These are phyloP conservation scores for Acanthacorydalis orientalis DNA, from an alignment of 2,888 invertebrate genomes.

Conservation along the genomic window DNA sequence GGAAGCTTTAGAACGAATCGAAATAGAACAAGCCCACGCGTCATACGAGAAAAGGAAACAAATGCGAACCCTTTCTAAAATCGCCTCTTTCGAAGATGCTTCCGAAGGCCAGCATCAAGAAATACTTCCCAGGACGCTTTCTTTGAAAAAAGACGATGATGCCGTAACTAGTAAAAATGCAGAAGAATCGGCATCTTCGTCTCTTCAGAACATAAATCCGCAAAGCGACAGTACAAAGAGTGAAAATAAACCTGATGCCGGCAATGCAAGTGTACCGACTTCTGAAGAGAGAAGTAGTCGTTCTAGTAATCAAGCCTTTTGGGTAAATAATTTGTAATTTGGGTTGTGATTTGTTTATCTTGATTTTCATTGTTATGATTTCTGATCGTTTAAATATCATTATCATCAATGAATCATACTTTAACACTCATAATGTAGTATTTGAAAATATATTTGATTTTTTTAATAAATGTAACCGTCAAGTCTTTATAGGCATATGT, in stretches of 20 bases:
- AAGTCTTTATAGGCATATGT: too few species aligned
- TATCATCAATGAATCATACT: too few species aligned
- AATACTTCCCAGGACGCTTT: slow-evolving; percentile 10
- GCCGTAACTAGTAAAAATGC: background rate
- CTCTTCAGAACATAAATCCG: background rate
- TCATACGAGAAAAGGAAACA: slow-evolving; percentile 1
- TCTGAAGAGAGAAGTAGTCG: background rate
- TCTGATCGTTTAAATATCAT: too few species aligned
- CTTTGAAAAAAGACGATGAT: slow-evolving; percentile 2
- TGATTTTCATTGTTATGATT: background rate
- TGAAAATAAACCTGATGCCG: background rate
- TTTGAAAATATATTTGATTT: too few species aligned
- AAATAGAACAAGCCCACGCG: slow-evolving; percentile 2
- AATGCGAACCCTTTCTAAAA: slow-evolving; percentile 14
- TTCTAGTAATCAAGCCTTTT: background rate
- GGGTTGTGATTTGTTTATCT: background rate
- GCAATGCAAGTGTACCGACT: background rate
- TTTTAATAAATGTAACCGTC: too few species aligned
- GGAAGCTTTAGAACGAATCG: background rate
- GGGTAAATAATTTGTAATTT: slow-evolving; percentile 1
- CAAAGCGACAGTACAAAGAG: background rate
- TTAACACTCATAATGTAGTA: too few species aligned
- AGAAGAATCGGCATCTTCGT: background rate
- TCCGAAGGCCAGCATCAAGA: slow-evolving; percentile 20
- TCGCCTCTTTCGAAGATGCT: slow-evolving; percentile 25